These are phyloP conservation scores for Dicranocentrus wangi DNA, from an alignment of 2,888 invertebrate species.

Conservation along the genomic window DNA sequence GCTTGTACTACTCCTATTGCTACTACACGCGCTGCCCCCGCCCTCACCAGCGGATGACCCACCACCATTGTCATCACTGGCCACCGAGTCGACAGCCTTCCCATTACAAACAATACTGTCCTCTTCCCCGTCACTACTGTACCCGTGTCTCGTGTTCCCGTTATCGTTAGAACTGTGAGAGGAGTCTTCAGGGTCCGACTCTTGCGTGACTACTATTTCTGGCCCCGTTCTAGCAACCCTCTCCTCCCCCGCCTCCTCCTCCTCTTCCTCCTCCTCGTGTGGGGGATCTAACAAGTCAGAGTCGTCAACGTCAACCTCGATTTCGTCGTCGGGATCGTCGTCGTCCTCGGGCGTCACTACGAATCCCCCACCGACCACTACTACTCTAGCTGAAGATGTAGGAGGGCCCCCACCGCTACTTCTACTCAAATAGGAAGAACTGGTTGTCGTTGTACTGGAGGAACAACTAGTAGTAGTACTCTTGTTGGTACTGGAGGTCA, in stretches of 20 bases:
- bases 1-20: background rate
- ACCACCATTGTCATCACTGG: slow-evolving; percentile 49
- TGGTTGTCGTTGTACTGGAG: slow-evolving; percentile 33
- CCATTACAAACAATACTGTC: slow-evolving; percentile 59
- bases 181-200: slow-evolving; percentile 55
- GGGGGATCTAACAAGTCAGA: too few relatives aligned
- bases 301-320: slow-evolving; percentile 13
- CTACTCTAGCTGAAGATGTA: slow-evolving; percentile 12
- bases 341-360: too few relatives aligned
- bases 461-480: slow-evolving; percentile 1
- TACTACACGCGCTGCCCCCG: slow-evolving; percentile 17
- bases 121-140: slow-evolving; percentile 64
- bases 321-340: background rate
- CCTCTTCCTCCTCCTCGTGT: slow-evolving; percentile 19
- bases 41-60: slow-evolving; percentile 29
- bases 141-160: slow-evolving; percentile 55
- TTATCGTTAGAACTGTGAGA: slow-evolving; percentile 31
- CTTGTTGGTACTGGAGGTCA: background rate
- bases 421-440: slow-evolving; percentile 14
- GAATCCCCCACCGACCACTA: slow-evolving; percentile 3
- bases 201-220: slow-evolving; percentile 71
- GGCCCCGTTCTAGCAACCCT: slow-evolving; percentile 49
- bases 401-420: too few relatives aligned
- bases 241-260: background rate
- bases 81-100: slow-evolving; percentile 37